phyloP scores from a whole-genome alignment of 2,113 vertebrate species.

The Stomatorhinus ivindoensis region DNA sequence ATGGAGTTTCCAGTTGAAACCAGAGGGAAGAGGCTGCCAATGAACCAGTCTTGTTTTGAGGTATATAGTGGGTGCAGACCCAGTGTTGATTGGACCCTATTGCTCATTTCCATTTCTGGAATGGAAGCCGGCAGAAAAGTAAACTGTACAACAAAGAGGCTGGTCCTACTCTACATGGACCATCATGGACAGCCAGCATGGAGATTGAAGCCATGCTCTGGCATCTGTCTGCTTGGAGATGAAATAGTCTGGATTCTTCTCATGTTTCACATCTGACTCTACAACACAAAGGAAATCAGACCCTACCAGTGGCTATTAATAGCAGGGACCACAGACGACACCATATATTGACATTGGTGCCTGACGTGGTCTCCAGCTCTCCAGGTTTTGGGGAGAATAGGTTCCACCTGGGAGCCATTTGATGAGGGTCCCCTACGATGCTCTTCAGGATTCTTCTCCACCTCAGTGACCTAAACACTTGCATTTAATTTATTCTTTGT shows the following conservation, averaged over 20 bases:
- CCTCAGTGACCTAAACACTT: not conserved
- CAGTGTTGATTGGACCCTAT: not conserved
- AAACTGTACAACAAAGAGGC: not conserved
- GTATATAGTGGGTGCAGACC: not conserved
- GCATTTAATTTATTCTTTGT: not conserved
- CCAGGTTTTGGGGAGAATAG: not conserved
- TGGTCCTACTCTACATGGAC: not conserved
- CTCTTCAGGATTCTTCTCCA: not conserved
- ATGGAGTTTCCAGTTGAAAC: constrained; percentile 36
- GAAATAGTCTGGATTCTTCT: constrained; percentile 32
- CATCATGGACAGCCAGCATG: constrained; percentile 6
- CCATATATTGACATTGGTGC: constrained; percentile 28
- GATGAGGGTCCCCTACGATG: not conserved
- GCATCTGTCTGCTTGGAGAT: constrained; percentile 38
- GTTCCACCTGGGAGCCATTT: not conserved
- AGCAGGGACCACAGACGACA: constrained; percentile 32
- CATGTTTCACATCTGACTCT: constrained; percentile 40
- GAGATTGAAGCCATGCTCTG: not conserved
- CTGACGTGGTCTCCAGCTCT: not conserved
- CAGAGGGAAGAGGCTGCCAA: constrained; percentile 26
- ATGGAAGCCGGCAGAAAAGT: not conserved
- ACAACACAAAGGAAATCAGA: constrained; percentile 51
- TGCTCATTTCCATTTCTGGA: constrained; percentile 7
- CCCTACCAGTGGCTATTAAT: constrained; percentile 45
- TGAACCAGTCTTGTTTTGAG: constrained; percentile 6